phyloP scores from a whole-genome alignment of 2,888 invertebrate genomes.

The Tricholauxania praeusta region DNA sequence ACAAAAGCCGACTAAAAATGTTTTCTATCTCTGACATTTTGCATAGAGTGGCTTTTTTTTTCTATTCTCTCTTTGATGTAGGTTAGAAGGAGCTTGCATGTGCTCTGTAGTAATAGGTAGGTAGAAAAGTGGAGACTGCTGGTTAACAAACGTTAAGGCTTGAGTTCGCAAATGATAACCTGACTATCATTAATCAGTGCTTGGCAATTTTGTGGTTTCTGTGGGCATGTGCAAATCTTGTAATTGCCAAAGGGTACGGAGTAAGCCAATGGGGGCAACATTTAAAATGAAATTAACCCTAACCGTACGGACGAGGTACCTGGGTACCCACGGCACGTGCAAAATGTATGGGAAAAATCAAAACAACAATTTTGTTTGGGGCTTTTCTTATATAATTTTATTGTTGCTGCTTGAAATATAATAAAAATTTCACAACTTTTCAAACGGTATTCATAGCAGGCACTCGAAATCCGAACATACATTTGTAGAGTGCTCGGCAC shows the following conservation, averaged over 20 bases:
- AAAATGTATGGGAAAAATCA: no score
- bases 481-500: no score
- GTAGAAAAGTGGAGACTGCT: background rate
- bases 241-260: slow-evolving; percentile 19
- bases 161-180: slow-evolving; percentile 27
- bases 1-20: no score
- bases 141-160: background rate
- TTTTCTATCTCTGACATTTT: slow-evolving; percentile 2
- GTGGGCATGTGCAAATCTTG: slow-evolving; percentile 34
- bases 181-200: slow-evolving; percentile 33
- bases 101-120: background rate
- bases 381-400: no score
- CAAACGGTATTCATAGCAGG: no score
- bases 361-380: no score
- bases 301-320: no score
- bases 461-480: no score
- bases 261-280: background rate
- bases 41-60: slow-evolving; percentile 11
- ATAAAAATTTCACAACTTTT: no score
- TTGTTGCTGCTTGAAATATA: no score
- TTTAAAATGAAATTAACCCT: slow-evolving; percentile 5
- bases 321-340: no score
- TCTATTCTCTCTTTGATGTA: slow-evolving; percentile 8
- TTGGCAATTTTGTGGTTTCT: slow-evolving; percentile 32
- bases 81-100: no score